Conservation (phyloP, 2,113 vertebrate genomes). For the Xenopus laevis region DNA sequence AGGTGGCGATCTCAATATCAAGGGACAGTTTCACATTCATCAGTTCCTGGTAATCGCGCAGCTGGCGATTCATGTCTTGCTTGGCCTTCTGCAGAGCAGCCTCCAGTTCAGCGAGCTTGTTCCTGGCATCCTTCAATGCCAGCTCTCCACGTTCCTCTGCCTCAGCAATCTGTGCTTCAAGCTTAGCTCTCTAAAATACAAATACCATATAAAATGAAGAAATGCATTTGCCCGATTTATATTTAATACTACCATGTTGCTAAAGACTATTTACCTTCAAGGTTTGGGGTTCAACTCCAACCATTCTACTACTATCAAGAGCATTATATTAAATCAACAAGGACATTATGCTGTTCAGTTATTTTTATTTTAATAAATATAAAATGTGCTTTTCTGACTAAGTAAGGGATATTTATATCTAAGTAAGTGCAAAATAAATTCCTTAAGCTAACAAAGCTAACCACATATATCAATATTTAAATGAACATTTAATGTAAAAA, state of each 20-base stretch:
- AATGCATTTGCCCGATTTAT: no score
- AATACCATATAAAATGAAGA: background rate
- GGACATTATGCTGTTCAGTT: no score
- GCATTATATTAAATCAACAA: no score
- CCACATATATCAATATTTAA: background rate
- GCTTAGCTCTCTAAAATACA: constrained; percentile 72
- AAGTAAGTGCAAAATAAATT: background rate
- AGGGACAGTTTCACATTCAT: constrained; percentile 92
- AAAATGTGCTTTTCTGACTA: no score
- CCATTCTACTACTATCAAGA: no score
- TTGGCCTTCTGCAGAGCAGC: constrained; percentile 82
- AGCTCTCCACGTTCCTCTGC: constrained; percentile 81
- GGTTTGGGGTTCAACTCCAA: constrained; percentile 81
- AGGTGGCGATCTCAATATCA: constrained; percentile 95
- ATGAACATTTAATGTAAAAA: background rate
- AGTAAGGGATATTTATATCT: constrained; percentile 64
- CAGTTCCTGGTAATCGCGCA: constrained; percentile 87
- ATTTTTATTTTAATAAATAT: no score
- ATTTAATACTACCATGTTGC: no score
- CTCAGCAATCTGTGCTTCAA: constrained; percentile 83
- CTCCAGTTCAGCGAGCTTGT: constrained; percentile 79
- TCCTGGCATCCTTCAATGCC: constrained; percentile 81
- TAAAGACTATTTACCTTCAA: constrained; percentile 74
- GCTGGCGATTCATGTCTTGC: constrained; percentile 85
- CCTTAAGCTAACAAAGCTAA: background rate